Percentiles rank a stretch among this genome's conserved stretches.
Conservation (phyloP, 2,888 invertebrate species). For the Adelognathus sp. region DNA sequence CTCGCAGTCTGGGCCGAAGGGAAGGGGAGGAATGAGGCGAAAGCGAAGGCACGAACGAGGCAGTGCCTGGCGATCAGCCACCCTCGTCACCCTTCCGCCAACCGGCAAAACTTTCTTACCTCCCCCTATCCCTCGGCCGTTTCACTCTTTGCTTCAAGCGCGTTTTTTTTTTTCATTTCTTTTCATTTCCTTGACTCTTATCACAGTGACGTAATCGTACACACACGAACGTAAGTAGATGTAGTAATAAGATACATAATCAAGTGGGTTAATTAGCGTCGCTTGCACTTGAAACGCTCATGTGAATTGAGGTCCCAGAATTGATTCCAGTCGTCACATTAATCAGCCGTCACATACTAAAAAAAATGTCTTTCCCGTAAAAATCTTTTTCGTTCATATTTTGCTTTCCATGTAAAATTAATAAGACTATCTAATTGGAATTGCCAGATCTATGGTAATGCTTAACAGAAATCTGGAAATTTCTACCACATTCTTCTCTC, state of each 20-base stretch:
- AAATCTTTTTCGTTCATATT: no score
- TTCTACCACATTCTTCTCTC: no score
- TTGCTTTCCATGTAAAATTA: no score
- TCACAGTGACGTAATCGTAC: conserved; percentile 53
- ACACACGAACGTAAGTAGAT: conserved; percentile 55
- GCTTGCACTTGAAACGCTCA: conserved; percentile 28
- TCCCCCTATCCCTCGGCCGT: conserved; percentile 50
- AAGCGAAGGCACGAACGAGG: conserved; percentile 76
- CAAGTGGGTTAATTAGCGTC: conserved; percentile 42
- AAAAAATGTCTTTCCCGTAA: no score
- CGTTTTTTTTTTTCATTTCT: conserved; percentile 26
- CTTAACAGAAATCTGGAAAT: no score
- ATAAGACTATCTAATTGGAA: no score
- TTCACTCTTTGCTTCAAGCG: conserved; percentile 23
- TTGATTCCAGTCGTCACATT: neutral
- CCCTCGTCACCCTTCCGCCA: conserved; percentile 51
- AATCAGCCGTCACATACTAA: neutral
- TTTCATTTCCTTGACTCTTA: conserved; percentile 1
- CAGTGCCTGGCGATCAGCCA: conserved; percentile 77
- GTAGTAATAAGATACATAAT: no score
- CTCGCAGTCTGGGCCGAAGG: conserved; percentile 65
- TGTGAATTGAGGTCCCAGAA: neutral
- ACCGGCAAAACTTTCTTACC: conserved; percentile 58
- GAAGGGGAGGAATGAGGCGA: conserved; percentile 44
- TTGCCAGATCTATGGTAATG: no score